Evolutionary conservation across 2,888 invertebrate species (phyloP), one percentile per base, ranked within the genome.

Genomic region (Agrochola lota): DNA sequence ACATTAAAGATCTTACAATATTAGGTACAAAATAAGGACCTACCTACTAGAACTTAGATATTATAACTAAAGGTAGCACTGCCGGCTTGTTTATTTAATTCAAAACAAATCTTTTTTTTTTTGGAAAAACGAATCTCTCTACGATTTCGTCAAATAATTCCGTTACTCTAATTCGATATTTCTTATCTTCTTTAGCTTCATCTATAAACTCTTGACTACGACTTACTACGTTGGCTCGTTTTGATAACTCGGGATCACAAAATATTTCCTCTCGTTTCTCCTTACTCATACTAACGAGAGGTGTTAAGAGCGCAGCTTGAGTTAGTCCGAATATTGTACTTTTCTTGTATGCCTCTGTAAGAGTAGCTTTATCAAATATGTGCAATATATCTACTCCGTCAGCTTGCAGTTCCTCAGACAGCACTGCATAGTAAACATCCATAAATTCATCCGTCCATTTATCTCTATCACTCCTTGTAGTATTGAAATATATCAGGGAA

Each of bases 121-220:
- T 81, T 11, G 87, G 76, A 74, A 83, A 88, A 74, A 94, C 85
- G 79, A 92, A 97, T 89, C 93, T 94, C 86, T 97, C 97, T 59
- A 97, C 92, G 71, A 97, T 94, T 90, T 97, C 97, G 78, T 97
- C 95, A 26, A 97, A 92, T 85, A 97, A 91, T 90, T 97, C 97
- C 8, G 92, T 94, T 64, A 97, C 85, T 67, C 97, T 94, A 35
- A 90, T 88, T 57, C 94, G 92, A 89, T 95, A 96, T n/a, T 78
- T 82, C 2, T 82, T 76, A 77, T 95, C 92, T 71, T 92, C 86
- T 77, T 85, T 88, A 11, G 95, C 95, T 30, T 93, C 83, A 52
- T 93, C 90, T 72, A 95, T 93, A 62, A 96, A 91, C 73, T 94
- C 93, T 71, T 92, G 86, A 84, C 94, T 95, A 23, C 96, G 92